Evolutionary conservation across 2,113 vertebrate genomes (phyloP).

Genomic region (Cheilinus undulatus): DNA sequence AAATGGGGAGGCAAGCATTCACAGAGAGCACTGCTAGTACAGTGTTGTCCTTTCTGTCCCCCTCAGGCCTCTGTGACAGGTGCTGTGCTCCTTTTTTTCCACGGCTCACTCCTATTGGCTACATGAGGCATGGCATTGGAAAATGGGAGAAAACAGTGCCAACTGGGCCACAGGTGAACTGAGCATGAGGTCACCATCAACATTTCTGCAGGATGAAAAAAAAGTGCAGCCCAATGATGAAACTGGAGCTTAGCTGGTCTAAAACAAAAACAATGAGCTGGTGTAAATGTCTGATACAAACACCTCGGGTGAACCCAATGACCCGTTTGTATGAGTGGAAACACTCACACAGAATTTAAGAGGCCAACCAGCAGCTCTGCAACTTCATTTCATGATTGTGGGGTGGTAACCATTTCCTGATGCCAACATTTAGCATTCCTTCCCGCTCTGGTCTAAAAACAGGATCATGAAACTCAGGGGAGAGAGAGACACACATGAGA

Average conservation of each 20-base stretch:
- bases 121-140: constrained; percentile 40
- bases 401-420: constrained; percentile 18
- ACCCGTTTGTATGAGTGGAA: constrained; percentile 32
- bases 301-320: constrained; percentile 51
- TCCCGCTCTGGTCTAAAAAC: constrained; percentile 14
- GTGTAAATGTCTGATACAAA: constrained; percentile 32
- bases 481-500: neutral
- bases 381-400: constrained; percentile 25
- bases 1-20: constrained; percentile 4
- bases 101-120: constrained; percentile 41
- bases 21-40: constrained; percentile 18
- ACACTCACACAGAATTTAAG: neutral
- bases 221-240: constrained; percentile 30
- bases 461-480: neutral
- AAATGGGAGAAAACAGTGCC: constrained; percentile 53
- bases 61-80: constrained; percentile 50
- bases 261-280: constrained; percentile 46
- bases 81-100: constrained; percentile 37
- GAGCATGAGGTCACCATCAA: constrained; percentile 49
- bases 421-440: constrained; percentile 11
- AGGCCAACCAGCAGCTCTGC: neutral
- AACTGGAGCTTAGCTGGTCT: constrained; percentile 41
- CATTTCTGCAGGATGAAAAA: constrained; percentile 30
- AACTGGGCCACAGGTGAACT: constrained; percentile 69
- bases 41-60: constrained; percentile 18